Evolutionary conservation across 2,797 vertebrate genomes (phyloP), one percentile per base, ranked within the genome.

Genomic region (Sciaenops ocellatus): DNA sequence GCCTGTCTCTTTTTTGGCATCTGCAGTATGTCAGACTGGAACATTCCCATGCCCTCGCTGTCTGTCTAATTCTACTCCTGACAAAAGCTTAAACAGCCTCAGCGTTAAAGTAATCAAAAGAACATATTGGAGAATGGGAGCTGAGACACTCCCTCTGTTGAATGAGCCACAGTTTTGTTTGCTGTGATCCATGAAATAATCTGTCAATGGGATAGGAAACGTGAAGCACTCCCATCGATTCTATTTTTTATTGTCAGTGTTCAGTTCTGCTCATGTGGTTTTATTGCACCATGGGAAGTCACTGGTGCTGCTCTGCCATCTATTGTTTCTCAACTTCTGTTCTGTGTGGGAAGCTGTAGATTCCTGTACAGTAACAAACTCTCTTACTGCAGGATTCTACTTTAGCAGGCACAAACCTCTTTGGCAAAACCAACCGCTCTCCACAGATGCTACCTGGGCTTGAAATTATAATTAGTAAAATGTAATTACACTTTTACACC

Each of bases 181-280:
- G 92, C 95, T 85, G 91, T 94, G 94, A 96, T 96, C 96, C 96
- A 94, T 96, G 94, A 96, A 96, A 96, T 96, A 95, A 95, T 95
- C 94, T 95, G 93, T 96, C 95, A 91, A 84, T 95, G 92, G 90
- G 90, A 95, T 93, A 91, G 89, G 91, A 95, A 95, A 96, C 90
- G 92, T 87, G 92, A 91, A 94, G 91, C 81, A 17, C 93, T 92
- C 91, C 88, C 83, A 91, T 93, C 81, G 92, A 93, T 95, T 94
- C 88, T 13, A 46, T 87, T 93, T 94, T 92, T 93, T 91, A 92
- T 89, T 81, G 87, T 92, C 92, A 87, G 88, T 88, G 87, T 94
- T 93, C 92, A 91, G 92, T 94, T 93, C 90, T 91, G 90, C 84
- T 82, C 2, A 85, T 94, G 85, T 83, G 87, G 82, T 85, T 94